Evolutionary conservation across 2,888 invertebrate species (phyloP).

Genomic region (Danaus chrysippus): DNA sequence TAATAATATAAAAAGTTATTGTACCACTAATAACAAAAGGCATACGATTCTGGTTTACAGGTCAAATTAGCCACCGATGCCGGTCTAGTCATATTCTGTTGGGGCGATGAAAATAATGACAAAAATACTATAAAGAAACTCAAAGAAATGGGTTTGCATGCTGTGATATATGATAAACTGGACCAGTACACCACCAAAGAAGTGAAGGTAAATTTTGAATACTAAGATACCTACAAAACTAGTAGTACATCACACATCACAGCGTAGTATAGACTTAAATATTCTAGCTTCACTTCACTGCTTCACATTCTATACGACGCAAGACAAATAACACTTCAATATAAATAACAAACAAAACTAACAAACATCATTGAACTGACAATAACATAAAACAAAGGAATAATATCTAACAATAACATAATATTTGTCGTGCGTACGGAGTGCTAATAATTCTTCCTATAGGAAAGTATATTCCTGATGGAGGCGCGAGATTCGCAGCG

Average conservation of each 20-base stretch:
- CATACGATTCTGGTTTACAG: conserved; percentile 55
- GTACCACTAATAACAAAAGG: neutral
- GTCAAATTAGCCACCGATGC: conserved; percentile 88
- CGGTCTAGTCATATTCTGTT: conserved; percentile 94
- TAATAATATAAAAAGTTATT: neutral
- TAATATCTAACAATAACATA: neutral
- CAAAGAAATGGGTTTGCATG: conserved; percentile 94
- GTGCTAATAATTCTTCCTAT: conserved; percentile 16
- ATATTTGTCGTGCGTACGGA: neutral
- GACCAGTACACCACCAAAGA: conserved; percentile 86
- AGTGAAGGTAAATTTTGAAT: conserved; percentile 72
- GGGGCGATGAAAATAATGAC: conserved; percentile 98
- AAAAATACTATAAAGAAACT: conserved; percentile 90
- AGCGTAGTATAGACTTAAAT: conserved; percentile 24
- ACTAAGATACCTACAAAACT: conserved; percentile 6
- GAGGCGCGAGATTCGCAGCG: conserved; percentile 88
- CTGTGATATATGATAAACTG: conserved; percentile 97
- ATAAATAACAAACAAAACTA: no score
- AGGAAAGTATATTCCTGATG: conserved; percentile 90
- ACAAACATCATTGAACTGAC: neutral
- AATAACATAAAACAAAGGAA: neutral
- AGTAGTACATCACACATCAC: neutral
- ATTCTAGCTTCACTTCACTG: conserved; percentile 27
- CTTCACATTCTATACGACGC: neutral
- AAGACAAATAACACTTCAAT: no score